Evolutionary conservation across 2,888 invertebrate species (phyloP).

Genomic region (Papilio elwesi): DNA sequence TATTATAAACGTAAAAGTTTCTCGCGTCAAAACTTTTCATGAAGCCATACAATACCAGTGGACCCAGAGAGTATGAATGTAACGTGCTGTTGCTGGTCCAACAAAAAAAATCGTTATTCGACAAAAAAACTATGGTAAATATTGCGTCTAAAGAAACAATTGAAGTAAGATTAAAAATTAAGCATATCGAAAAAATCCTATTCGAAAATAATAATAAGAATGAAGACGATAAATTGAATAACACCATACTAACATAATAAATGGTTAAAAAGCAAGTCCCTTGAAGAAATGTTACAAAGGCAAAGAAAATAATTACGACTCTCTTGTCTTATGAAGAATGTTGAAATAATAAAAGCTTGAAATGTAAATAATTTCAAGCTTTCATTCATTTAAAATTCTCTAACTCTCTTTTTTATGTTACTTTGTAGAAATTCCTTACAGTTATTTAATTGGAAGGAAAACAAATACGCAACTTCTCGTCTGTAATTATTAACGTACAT

Average conservation of each 20-base stretch:
- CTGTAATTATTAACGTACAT: not conserved
- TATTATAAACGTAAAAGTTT: not conserved
- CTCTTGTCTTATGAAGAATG: not conserved
- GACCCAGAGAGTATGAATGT: too few relatives aligned
- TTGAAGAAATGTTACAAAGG: slow-evolving; percentile 7
- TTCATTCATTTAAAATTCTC: slow-evolving; percentile 4
- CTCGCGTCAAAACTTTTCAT: too few relatives aligned
- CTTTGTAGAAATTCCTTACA: not conserved
- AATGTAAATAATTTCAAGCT: slow-evolving; percentile 2
- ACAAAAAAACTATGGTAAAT: too few relatives aligned
- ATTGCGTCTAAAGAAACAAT: too few relatives aligned
- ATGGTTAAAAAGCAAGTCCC: not conserved
- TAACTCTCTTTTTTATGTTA: not conserved
- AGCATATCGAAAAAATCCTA: too few relatives aligned
- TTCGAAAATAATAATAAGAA: too few relatives aligned
- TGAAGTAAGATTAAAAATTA: too few relatives aligned
- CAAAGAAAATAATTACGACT: not conserved
- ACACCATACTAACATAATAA: not conserved
- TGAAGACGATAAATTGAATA: not conserved
- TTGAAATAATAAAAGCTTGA: slow-evolving; percentile 14
- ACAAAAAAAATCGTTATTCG: too few relatives aligned
- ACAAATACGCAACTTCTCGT: not conserved
- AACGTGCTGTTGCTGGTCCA: too few relatives aligned
- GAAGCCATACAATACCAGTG: too few relatives aligned
- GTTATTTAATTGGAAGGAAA: not conserved